These are phyloP conservation scores for Muricea muricata DNA, from an alignment of 92 coral and sea anemone genomes.

Conservation along the genomic window DNA sequence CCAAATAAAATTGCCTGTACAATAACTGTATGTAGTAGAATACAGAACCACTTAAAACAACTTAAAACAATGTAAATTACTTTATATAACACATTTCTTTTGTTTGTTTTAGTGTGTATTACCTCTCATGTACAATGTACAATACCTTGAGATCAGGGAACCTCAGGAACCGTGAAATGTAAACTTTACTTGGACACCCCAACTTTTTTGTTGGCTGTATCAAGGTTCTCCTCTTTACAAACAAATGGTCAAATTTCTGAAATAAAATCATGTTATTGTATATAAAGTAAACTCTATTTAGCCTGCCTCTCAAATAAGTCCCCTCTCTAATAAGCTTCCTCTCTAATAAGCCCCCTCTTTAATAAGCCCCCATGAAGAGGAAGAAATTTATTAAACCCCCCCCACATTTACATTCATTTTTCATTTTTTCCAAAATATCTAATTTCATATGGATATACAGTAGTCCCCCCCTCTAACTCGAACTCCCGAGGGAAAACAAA, in stretches of 20 bases:
- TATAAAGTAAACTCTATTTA: neutral
- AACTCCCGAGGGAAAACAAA: too few species aligned
- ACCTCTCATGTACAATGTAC: too few species aligned
- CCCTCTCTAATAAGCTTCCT: too few species aligned
- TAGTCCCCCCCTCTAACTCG: neutral
- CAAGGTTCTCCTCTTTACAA: neutral
- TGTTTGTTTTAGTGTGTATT: neutral
- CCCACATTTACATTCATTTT: neutral
- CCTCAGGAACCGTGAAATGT: constrained; percentile 2
- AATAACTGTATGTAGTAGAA: neutral
- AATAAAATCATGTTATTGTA: neutral
- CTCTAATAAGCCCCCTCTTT: too few species aligned
- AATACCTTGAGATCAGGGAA: constrained; percentile 1
- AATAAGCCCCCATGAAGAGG: too few species aligned
- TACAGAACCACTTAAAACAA: neutral
- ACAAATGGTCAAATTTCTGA: constrained; percentile 4
- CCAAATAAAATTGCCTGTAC: neutral
- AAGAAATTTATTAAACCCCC: too few species aligned
- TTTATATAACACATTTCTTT: neutral
- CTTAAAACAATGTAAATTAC: neutral
- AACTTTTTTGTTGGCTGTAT: constrained; percentile 4
- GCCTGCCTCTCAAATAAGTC: too few species aligned
- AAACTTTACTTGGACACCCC: constrained; percentile 14
- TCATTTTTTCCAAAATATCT: neutral
- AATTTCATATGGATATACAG: neutral